phyloP scores from a whole-genome alignment of 2,888 invertebrate genomes.

The Horisme vitalbata region DNA sequence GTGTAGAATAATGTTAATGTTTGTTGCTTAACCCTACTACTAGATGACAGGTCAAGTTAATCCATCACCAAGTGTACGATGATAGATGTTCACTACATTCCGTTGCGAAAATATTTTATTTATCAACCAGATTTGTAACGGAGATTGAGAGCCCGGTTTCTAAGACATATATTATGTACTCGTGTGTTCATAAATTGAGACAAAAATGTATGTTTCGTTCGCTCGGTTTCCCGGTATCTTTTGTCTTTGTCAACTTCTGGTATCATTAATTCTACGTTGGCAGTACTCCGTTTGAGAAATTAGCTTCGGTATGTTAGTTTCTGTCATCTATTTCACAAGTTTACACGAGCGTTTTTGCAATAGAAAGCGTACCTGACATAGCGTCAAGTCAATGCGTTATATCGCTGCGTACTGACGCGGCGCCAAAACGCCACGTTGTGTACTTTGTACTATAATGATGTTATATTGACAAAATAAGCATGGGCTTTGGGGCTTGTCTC shows the following conservation, averaged over 20 bases:
- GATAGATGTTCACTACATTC: background rate
- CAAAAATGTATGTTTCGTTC: slow-evolving; percentile 1
- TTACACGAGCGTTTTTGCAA: no score
- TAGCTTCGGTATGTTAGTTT: background rate
- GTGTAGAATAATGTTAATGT: no score
- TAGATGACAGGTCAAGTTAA: no score
- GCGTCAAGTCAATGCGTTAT: no score
- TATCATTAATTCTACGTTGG: slow-evolving; percentile 45
- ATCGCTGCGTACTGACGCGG: no score
- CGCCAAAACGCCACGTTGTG: no score
- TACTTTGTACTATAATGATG: no score
- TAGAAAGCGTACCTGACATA: no score
- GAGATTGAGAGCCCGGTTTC: slow-evolving; percentile 1
- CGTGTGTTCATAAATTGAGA: slow-evolving; percentile 9
- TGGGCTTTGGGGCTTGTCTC: no score
- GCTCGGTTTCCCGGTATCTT: slow-evolving; percentile 33
- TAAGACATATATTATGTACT: background rate
- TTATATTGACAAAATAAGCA: no score
- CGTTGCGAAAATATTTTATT: slow-evolving; percentile 4
- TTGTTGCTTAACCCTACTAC: no score
- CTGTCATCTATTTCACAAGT: background rate
- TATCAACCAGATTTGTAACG: slow-evolving; percentile 5
- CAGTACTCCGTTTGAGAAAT: slow-evolving; percentile 20
- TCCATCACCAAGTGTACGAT: no score
- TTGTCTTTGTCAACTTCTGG: slow-evolving; percentile 39